phyloP scores from a whole-genome alignment of 1,140 invertebrate species.

The Metaphire vulgaris region DNA sequence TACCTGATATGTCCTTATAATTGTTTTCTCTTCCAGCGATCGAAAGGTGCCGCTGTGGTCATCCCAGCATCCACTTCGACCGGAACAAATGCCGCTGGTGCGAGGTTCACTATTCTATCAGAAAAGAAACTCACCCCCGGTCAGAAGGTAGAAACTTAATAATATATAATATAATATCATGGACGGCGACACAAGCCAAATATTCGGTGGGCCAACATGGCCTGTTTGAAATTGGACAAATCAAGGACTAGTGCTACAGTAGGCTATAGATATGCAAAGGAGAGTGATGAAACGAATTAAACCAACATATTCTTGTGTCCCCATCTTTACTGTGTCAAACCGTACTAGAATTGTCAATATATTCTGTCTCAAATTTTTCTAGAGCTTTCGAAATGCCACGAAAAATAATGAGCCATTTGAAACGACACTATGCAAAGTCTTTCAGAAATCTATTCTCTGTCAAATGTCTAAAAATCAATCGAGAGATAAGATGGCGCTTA shows the following conservation, averaged over 20 bases:
- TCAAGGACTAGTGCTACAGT: too few species aligned
- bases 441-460: too few species aligned
- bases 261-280: too few species aligned
- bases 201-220: not conserved
- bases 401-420: too few species aligned
- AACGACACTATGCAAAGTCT: too few species aligned
- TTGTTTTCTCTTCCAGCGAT: not conserved
- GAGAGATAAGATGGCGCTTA: too few species aligned
- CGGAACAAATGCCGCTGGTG: not conserved
- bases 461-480: too few species aligned
- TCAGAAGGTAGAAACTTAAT: not conserved
- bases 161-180: not conserved
- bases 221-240: not conserved
- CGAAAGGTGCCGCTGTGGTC: not conserved
- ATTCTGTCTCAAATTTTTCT: too few species aligned
- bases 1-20: not conserved
- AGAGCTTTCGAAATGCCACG: too few species aligned
- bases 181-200: not conserved
- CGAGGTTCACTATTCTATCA: not conserved
- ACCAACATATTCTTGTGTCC: too few species aligned
- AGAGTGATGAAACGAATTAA: too few species aligned
- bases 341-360: too few species aligned
- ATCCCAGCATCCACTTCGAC: not conserved
- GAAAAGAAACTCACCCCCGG: not conserved
- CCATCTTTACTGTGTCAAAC: not conserved